Conservation (phyloP, 2,113 vertebrate species). For the Xyrauchen texanus region DNA sequence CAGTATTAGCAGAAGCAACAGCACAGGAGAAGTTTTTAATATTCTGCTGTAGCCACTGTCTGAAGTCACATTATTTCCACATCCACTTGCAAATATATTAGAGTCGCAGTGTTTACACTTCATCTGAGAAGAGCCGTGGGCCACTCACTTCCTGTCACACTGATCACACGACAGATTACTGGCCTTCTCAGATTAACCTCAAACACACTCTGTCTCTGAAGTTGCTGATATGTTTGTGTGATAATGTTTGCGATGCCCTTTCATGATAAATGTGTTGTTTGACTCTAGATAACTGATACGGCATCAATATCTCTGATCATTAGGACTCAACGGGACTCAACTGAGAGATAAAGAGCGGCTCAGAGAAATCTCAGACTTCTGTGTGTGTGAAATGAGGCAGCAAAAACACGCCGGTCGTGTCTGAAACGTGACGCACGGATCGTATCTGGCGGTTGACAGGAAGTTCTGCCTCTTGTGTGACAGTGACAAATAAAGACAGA, state of each 20-base stretch:
- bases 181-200: background rate
- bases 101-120: constrained; percentile 22
- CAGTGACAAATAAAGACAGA: too few relatives aligned
- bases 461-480: too few relatives aligned
- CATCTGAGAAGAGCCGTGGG: background rate
- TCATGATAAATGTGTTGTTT: background rate
- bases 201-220: background rate
- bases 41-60: constrained; percentile 24
- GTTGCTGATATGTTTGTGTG: background rate
- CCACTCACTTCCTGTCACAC: background rate
- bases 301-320: constrained; percentile 8
- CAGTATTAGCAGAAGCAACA: background rate
- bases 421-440: too few relatives aligned
- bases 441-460: too few relatives aligned
- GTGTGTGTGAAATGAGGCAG: too few relatives aligned
- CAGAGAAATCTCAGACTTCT: too few relatives aligned
- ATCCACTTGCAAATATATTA: constrained; percentile 48
- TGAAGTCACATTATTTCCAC: constrained; percentile 18
- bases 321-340: too few relatives aligned
- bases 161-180: background rate
- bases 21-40: constrained; percentile 31
- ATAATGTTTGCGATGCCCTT: background rate
- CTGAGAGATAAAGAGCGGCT: too few relatives aligned
- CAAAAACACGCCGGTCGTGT: too few relatives aligned
- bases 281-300: background rate